Evolutionary conservation across 2,888 invertebrate species (phyloP).

Genomic region (Sesia bembeciformis): DNA sequence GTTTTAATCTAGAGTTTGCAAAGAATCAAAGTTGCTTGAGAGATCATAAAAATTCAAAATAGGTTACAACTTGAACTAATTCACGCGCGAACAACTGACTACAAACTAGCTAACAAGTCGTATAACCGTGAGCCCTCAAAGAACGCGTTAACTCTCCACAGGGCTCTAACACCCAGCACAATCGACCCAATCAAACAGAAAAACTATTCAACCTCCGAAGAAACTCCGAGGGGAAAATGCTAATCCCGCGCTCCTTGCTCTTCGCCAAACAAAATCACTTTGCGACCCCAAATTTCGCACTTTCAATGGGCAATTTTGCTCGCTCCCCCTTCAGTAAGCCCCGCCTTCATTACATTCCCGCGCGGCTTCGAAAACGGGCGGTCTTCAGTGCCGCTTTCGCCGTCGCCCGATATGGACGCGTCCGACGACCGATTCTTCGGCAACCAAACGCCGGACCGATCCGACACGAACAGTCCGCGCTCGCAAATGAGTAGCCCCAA

Average conservation of each 20-base stretch:
- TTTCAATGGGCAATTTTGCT: constrained; percentile 69
- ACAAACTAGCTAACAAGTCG: constrained; percentile 1
- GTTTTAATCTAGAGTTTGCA: too few species aligned
- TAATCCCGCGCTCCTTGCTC: constrained; percentile 61
- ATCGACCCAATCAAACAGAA: constrained; percentile 64
- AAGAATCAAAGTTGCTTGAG: not conserved
- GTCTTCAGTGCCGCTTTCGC: constrained; percentile 41
- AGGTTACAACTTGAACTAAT: constrained; percentile 2
- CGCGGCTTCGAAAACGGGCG: constrained; percentile 22
- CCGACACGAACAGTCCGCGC: constrained; percentile 58
- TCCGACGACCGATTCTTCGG: constrained; percentile 55
- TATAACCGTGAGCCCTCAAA: constrained; percentile 23
- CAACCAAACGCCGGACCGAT: constrained; percentile 51
- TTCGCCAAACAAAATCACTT: constrained; percentile 69
- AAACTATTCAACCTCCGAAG: constrained; percentile 51
- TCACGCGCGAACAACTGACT: constrained; percentile 21
- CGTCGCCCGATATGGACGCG: constrained; percentile 51
- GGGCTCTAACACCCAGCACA: constrained; percentile 44
- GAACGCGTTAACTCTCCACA: constrained; percentile 32
- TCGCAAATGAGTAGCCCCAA: constrained; percentile 66
- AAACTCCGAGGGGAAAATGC: constrained; percentile 60
- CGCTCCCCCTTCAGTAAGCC: constrained; percentile 34
- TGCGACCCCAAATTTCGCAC: constrained; percentile 71
- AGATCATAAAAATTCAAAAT: not conserved
- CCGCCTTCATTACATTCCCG: constrained; percentile 27